Conservation (phyloP, 2,797 vertebrate species). For the Mus minutoides region DNA sequence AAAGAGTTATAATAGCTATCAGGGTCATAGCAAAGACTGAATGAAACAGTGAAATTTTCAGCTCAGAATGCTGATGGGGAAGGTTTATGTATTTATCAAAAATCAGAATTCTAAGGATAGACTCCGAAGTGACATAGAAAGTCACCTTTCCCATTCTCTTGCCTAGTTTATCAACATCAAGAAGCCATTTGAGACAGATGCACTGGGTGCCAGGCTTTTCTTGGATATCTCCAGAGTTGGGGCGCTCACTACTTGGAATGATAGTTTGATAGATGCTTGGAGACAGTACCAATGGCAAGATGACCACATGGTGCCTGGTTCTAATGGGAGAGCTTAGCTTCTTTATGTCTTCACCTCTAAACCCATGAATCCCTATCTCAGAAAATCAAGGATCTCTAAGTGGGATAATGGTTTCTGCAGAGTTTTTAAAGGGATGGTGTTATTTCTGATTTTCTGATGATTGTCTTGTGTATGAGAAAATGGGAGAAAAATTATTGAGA, state of each 20-base stretch:
- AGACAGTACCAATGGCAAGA: neutral
- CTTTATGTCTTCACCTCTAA: neutral
- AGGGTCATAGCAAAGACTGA: neutral
- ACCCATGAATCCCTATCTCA: neutral
- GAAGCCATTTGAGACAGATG: neutral
- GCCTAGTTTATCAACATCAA: neutral
- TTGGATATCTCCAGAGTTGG: neutral
- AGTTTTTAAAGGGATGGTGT: neutral
- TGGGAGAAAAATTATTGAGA: neutral
- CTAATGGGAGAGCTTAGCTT: neutral
- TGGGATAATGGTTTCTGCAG: neutral
- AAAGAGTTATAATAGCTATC: neutral
- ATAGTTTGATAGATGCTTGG: neutral
- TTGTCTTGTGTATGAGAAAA: neutral
- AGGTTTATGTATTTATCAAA: neutral
- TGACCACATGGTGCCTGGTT: neutral
- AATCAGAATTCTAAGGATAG: neutral
- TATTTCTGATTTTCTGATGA: neutral
- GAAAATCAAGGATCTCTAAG: neutral
- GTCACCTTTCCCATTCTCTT: neutral
- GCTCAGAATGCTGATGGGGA: neutral
- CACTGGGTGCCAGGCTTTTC: neutral
- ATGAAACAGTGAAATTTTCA: neutral
- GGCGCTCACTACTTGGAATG: neutral
- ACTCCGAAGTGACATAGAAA: neutral